Evolutionary conservation across 2,888 invertebrate species (phyloP).

Genomic region (Drosophila longiperda): DNA sequence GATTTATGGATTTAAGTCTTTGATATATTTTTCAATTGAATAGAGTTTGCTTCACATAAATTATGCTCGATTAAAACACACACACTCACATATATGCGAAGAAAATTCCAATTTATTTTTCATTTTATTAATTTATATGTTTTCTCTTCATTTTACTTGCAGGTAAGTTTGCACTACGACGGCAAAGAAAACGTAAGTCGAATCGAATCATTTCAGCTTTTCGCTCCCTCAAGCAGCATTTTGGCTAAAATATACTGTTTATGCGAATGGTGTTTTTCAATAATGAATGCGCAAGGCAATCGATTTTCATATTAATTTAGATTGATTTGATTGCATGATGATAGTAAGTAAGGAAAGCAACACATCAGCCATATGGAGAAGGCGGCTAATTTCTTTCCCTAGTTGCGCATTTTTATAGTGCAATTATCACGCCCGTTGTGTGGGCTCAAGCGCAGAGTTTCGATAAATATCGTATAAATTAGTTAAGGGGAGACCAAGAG

Average conservation of each 20-base stretch:
- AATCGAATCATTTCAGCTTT: conserved; percentile 18
- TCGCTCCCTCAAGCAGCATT: conserved; percentile 20
- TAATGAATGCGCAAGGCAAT: conserved; percentile 71
- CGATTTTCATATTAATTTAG: conserved; percentile 81
- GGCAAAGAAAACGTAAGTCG: conserved; percentile 82
- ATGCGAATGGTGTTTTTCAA: conserved; percentile 62
- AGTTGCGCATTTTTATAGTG: conserved; percentile 73
- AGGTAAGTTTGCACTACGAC: conserved; percentile 81
- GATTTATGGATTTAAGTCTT: conserved; percentile 54
- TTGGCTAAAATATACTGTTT: conserved; percentile 39
- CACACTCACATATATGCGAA: background rate
- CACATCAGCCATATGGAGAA: conserved; percentile 17
- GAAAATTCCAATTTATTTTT: background rate
- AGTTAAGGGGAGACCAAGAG: conserved; percentile 56
- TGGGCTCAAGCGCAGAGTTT: conserved; percentile 15
- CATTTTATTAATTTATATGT: conserved; percentile 34
- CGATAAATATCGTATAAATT: conserved; percentile 76
- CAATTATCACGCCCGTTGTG: conserved; percentile 70
- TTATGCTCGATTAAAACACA: conserved; percentile 17
- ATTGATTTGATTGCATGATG: conserved; percentile 60
- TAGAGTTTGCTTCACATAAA: conserved; percentile 51
- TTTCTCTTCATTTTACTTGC: conserved; percentile 49
- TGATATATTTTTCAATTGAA: conserved; percentile 35
- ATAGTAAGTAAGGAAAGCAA: background rate
- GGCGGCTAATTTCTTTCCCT: conserved; percentile 65